Evolutionary conservation across 2,888 invertebrate genomes (phyloP).

Genomic region (Axea sp.): DNA sequence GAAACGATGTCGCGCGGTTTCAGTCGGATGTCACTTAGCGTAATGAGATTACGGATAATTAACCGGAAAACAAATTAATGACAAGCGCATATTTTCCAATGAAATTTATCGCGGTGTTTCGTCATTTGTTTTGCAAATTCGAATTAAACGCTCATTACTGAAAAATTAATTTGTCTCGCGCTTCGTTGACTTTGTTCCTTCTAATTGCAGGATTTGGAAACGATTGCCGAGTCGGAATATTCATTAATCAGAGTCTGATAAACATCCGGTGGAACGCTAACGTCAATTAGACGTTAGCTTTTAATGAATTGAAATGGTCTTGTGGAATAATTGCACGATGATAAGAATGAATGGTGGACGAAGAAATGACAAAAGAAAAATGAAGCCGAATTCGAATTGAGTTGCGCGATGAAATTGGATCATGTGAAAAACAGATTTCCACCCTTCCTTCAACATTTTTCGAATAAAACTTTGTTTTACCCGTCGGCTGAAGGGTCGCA

Average conservation of each 20-base stretch:
- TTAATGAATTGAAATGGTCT: constrained; percentile 40
- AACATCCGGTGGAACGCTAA: constrained; percentile 52
- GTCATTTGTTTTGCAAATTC: constrained; percentile 37
- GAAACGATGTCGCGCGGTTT: constrained; percentile 42
- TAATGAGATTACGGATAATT: constrained; percentile 53
- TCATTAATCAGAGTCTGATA: constrained; percentile 56
- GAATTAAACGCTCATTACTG: constrained; percentile 38
- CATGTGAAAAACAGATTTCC: constrained; percentile 75
- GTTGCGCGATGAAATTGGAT: constrained; percentile 25
- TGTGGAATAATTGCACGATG: constrained; percentile 1
- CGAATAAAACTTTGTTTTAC: constrained; percentile 48
- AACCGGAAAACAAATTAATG: constrained; percentile 51
- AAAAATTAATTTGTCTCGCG: constrained; percentile 45
- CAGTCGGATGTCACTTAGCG: constrained; percentile 35
- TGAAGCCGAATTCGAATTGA: neutral
- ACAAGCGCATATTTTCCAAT: constrained; percentile 34
- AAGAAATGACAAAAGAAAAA: neutral
- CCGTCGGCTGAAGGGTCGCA: constrained; percentile 61
- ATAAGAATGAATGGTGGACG: neutral
- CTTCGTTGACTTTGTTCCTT: constrained; percentile 38
- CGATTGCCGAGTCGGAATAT: constrained; percentile 33
- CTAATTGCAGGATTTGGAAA: constrained; percentile 57
- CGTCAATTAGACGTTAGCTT: constrained; percentile 33
- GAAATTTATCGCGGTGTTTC: constrained; percentile 20
- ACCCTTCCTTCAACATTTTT: constrained; percentile 66